A percentile compares a stretch with the other conserved stretches of the same genome.
Evolutionary conservation across 2,113 vertebrate species (phyloP).

Genomic region (Poecilia latipinna): DNA sequence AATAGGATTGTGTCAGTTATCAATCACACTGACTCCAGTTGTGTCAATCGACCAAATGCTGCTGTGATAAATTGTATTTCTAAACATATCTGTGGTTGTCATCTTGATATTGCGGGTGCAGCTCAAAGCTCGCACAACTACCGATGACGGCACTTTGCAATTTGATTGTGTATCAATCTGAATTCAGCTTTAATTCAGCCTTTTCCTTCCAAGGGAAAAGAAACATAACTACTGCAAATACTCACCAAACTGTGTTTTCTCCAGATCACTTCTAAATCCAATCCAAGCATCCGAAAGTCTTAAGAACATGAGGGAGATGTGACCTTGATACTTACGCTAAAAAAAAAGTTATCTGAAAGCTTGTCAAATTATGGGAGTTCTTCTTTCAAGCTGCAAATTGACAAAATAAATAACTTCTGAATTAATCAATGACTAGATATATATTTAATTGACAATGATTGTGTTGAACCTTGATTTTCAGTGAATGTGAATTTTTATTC

Average conservation of each 20-base stretch:
- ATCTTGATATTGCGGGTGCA: slow-evolving; percentile 35
- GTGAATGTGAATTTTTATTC: background rate
- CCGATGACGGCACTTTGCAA: slow-evolving; percentile 6
- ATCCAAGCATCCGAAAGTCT: background rate
- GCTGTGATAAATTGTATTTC: slow-evolving; percentile 37
- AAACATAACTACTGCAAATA: background rate
- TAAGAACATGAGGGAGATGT: no score
- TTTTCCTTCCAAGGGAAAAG: slow-evolving; percentile 6
- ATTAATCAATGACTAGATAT: no score
- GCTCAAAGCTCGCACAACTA: slow-evolving; percentile 30
- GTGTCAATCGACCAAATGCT: slow-evolving; percentile 42
- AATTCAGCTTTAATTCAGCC: slow-evolving; percentile 4
- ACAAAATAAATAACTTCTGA: no score
- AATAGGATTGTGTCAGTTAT: slow-evolving; percentile 57
- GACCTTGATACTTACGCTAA: no score
- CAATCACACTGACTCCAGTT: slow-evolving; percentile 60
- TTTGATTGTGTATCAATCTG: slow-evolving; percentile 14
- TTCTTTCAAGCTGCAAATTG: no score
- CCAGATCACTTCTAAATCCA: background rate
- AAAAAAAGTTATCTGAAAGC: no score
- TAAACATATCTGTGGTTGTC: slow-evolving; percentile 32
- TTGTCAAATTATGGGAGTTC: no score
- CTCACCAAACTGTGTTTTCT: background rate
- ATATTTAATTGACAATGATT: no score
- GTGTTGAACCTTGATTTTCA: background rate